phyloP scores from a whole-genome alignment of 2,113 vertebrate genomes.

The Amphiprion ocellaris region DNA sequence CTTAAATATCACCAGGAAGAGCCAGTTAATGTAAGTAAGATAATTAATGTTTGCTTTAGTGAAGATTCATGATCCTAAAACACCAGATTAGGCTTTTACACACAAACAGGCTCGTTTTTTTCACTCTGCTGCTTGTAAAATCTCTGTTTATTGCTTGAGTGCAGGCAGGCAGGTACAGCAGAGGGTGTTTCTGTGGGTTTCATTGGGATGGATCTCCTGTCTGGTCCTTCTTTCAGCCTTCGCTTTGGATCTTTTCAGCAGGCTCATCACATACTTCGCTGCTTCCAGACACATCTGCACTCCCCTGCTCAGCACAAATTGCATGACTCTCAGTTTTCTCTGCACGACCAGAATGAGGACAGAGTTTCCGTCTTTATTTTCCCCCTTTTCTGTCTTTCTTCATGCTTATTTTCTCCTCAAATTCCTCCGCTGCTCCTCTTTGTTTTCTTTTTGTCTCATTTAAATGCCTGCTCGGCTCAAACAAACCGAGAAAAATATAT shows the following conservation, averaged over 20 bases:
- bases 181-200: slow-evolving; percentile 3
- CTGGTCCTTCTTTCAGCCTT: not conserved
- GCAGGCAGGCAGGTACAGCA: not conserved
- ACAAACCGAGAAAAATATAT: not conserved
- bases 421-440: not conserved
- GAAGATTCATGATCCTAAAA: not conserved
- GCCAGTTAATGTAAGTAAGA: not conserved
- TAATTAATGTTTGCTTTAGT: not conserved
- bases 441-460: not conserved
- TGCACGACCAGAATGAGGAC: not conserved
- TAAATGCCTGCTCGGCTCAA: slow-evolving; percentile 7
- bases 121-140: not conserved
- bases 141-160: not conserved
- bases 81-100: not conserved
- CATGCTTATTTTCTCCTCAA: not conserved
- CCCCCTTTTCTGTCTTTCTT: not conserved
- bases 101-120: not conserved
- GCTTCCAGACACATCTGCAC: slow-evolving; percentile 20
- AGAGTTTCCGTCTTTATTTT: not conserved
- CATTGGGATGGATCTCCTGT: slow-evolving; percentile 20
- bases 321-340: slow-evolving; percentile 6
- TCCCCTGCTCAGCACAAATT: slow-evolving; percentile 36
- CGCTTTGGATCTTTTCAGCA: slow-evolving; percentile 25
- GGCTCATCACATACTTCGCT: slow-evolving; percentile 34
- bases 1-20: not conserved